Conservation (phyloP, 2,888 invertebrate species). For the Cataglyphis livida region DNA sequence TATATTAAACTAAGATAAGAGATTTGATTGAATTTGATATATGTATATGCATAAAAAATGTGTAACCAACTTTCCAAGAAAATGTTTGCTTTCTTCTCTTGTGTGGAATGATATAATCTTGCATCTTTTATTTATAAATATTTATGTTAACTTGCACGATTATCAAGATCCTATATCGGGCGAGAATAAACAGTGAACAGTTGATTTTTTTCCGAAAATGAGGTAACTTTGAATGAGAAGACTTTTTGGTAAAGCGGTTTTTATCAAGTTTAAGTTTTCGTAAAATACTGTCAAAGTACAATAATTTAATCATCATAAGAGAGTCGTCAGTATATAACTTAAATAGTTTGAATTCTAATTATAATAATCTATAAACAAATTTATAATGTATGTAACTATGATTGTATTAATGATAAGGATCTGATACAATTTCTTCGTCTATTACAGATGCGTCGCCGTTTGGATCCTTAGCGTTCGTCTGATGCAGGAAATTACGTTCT, state of each 20-base stretch:
- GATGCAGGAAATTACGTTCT: background rate
- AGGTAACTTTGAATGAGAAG: conserved; percentile 17
- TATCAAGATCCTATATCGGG: conserved; percentile 11
- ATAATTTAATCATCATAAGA: background rate
- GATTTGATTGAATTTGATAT: conserved; percentile 7
- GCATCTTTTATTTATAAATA: conserved; percentile 59
- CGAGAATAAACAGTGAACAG: conserved; percentile 14
- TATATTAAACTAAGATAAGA: background rate
- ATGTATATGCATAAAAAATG: background rate
- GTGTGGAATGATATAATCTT: conserved; percentile 37
- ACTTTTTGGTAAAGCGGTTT: conserved; percentile 20
- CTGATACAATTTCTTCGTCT: background rate
- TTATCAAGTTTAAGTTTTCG: background rate
- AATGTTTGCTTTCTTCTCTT: background rate
- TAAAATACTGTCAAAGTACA: background rate
- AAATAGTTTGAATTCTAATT: background rate
- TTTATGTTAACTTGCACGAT: conserved; percentile 57
- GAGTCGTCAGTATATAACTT: background rate
- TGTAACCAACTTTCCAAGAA: background rate
- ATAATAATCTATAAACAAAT: background rate
- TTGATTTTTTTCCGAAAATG: conserved; percentile 27
- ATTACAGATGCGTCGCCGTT: too few relatives aligned
- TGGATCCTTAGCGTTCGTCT: background rate
- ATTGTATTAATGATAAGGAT: background rate
- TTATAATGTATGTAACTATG: background rate